Evolutionary conservation across 2,797 vertebrate species (phyloP).

Genomic region (Sebastiscus albofasciatus): DNA sequence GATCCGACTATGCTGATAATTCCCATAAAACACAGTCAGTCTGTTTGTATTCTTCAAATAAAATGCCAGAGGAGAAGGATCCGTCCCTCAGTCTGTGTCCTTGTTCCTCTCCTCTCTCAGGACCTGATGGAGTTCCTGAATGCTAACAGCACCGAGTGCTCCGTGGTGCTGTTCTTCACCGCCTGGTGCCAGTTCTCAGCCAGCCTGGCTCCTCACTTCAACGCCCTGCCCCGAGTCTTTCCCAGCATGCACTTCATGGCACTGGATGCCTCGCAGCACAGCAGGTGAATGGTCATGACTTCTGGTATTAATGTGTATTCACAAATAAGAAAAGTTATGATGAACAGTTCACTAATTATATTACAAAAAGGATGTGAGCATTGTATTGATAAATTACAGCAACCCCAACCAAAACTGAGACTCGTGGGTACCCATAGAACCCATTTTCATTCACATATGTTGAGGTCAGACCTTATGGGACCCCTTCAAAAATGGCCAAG

Average conservation of each 20-base stretch:
- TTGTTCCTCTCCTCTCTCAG: slow-evolving; percentile 67
- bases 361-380: too few species aligned
- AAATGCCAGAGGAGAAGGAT: neutral
- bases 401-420: too few species aligned
- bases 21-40: neutral
- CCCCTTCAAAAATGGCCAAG: too few species aligned
- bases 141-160: slow-evolving; percentile 92
- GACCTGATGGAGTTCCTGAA: slow-evolving; percentile 97
- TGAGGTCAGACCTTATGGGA: too few species aligned
- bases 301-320: neutral
- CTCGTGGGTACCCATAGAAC: too few species aligned
- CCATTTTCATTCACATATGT: too few species aligned
- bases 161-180: slow-evolving; percentile 94
- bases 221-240: slow-evolving; percentile 93
- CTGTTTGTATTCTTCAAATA: neutral
- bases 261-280: slow-evolving; percentile 95
- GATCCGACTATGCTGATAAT: neutral
- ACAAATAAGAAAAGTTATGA: too few species aligned
- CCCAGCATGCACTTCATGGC: slow-evolving; percentile 94
- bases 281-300: slow-evolving; percentile 84
- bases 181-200: slow-evolving; percentile 97
- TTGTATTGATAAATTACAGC: too few species aligned
- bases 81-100: neutral
- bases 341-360: too few species aligned
- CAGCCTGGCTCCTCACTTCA: slow-evolving; percentile 93